Evolutionary conservation across 2,113 vertebrate genomes (phyloP), one percentile per base, ranked within the genome.

Genomic region (Theropithecus gelada): DNA sequence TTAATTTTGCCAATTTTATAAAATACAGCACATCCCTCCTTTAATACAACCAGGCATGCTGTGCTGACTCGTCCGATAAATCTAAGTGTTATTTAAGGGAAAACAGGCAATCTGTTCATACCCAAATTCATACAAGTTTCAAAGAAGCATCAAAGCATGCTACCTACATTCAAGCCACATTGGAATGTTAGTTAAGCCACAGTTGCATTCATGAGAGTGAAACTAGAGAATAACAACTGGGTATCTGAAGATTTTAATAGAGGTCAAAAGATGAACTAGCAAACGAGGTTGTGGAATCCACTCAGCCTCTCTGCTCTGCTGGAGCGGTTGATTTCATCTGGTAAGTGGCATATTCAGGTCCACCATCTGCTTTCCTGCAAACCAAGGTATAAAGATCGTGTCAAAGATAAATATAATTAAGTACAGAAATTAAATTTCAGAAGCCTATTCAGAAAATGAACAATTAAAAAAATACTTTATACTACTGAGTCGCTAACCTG

Each of bases 301-400:
- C 5, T 40, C 8, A 81, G 1, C 30, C 30, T 2, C 7, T 27
- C 18, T 57, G 6, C 14, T 83, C 32, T 91, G 38, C 25, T 17
- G 38, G 9, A 61, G 35, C 27, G 55, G 27, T 1, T 55, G 23
- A 40, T 23, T 43, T 96, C 32, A 81, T 61, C 86, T 93, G 97
- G 97, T 20, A 97, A 32, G 20, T 20, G 40, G 27, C 97, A 80
- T 98, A 98, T 79, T 89, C 72, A 35, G 87, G 92, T 93, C 57
- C 93, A 89, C 0, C 3, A 2, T 97, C 96, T 57, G 38, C 9
- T 97, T 96, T 97, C 98, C 98, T 98, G 97, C 75, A 97, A 98
- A 97, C n/a, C 82, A 98, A 27, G 92, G 97, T 83, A 95, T 90
- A 98, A 95, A 98, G n/a, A 90, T 30, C 43, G 17, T 20, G 76